Conservation (phyloP, 2,113 vertebrate species). For the Capricornis sumatraensis region DNA sequence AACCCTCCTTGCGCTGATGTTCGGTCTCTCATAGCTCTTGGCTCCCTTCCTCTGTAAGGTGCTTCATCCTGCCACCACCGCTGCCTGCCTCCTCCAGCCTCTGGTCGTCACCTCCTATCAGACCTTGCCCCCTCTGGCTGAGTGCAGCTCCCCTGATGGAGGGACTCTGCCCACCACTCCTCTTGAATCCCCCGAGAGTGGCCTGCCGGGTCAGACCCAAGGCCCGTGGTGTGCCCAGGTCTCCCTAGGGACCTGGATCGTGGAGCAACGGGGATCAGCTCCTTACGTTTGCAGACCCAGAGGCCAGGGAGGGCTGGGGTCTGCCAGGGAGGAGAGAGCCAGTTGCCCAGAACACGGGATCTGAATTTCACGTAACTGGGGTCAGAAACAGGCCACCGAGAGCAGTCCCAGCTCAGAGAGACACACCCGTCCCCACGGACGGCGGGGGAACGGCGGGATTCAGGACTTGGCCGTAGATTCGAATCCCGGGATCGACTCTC, state of each 20-base stretch:
- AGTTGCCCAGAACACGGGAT: neutral
- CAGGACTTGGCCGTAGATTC: neutral
- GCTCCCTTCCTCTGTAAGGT: neutral
- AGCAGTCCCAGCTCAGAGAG: neutral
- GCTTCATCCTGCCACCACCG: too few relatives aligned
- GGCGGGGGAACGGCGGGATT: neutral
- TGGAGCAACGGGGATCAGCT: neutral
- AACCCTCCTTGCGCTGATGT: neutral
- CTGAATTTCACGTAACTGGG: neutral
- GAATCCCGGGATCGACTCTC: neutral
- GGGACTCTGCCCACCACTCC: neutral
- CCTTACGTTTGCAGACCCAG: neutral
- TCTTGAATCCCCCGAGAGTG: neutral
- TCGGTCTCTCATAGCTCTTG: neutral
- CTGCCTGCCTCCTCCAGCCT: neutral
- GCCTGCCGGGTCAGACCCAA: neutral
- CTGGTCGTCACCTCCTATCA: neutral
- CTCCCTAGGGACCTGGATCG: neutral
- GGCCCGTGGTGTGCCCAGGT: neutral
- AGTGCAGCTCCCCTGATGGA: fast-evolving
- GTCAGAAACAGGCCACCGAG: neutral
- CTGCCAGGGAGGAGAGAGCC: neutral
- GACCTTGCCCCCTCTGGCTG: neutral
- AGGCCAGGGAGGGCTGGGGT: neutral
- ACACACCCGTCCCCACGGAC: fast-evolving